These are phyloP conservation scores for Pseudopleuronectes americanus DNA, from an alignment of 2,797 vertebrate genomes.

Conservation along the genomic window DNA sequence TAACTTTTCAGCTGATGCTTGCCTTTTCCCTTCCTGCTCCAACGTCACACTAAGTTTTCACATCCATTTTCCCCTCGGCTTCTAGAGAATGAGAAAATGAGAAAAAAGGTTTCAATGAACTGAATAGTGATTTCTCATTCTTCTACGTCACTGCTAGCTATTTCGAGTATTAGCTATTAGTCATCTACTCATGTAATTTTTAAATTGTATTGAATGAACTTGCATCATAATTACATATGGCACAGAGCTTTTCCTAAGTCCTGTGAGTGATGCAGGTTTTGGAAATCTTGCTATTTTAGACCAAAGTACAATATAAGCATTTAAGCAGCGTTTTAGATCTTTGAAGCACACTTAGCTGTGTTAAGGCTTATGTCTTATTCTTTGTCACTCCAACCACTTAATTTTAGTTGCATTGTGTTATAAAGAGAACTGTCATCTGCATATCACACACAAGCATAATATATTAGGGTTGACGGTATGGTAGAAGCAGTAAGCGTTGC, in stretches of 20 bases:
- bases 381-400: conserved; percentile 14
- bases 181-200: neutral
- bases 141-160: conserved; percentile 2
- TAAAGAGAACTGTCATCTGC: conserved; percentile 11
- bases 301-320: neutral
- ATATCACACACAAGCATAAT: neutral
- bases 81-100: conserved; percentile 17
- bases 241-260: neutral
- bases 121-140: conserved; percentile 21
- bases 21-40: conserved; percentile 12
- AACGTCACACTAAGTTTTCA: conserved; percentile 8
- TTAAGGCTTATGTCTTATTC: neutral
- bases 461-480: conserved; percentile 6
- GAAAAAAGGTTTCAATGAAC: conserved; percentile 21
- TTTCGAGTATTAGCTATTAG: neutral
- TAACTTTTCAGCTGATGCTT: neutral
- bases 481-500: neutral
- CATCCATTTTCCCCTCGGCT: conserved; percentile 30
- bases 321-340: conserved; percentile 8
- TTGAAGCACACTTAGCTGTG: conserved; percentile 16
- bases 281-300: neutral
- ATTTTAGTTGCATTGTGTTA: conserved; percentile 12
- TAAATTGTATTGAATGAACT: neutral
- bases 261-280: neutral
- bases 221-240: too few relatives aligned